Percentiles rank a stretch among this genome's conserved stretches.
These are phyloP conservation scores for Drepana arcuata DNA, from an alignment of 1,140 invertebrate genomes.

Conservation along the genomic window DNA sequence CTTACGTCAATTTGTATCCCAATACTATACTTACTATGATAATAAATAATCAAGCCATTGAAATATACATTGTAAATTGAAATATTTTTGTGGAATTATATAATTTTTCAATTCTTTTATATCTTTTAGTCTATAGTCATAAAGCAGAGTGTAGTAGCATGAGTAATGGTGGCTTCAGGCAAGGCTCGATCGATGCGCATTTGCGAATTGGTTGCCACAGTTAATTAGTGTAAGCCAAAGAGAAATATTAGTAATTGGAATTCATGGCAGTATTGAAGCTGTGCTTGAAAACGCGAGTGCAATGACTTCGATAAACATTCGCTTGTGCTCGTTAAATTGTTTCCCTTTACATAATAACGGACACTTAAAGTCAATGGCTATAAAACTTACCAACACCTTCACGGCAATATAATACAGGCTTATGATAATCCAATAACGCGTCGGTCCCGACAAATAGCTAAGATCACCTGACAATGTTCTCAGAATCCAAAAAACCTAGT, in stretches of 20 bases:
- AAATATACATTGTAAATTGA: no score
- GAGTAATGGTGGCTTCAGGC: constrained; percentile 56
- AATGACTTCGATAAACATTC: constrained; percentile 19
- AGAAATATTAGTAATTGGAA: constrained; percentile 55
- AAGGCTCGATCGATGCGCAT: constrained; percentile 39
- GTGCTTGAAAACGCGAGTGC: constrained; percentile 22
- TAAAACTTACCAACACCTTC: no score
- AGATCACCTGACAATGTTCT: constrained; percentile 57
- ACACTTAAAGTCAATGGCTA: no score
- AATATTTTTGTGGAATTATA: not conserved
- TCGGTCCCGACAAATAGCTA: constrained; percentile 41
- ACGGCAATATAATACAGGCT: no score
- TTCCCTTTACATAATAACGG: no score
- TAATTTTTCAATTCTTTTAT: constrained; percentile 4
- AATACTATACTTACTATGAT: no score
- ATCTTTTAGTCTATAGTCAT: constrained; percentile 9
- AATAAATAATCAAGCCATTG: no score
- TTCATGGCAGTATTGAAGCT: constrained; percentile 36
- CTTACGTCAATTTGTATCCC: no score
- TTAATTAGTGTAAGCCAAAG: constrained; percentile 52
- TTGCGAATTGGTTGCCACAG: constrained; percentile 47
- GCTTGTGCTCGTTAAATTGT: no score
- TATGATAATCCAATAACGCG: constrained; percentile 28
- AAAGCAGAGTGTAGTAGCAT: constrained; percentile 29
- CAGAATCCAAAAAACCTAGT: constrained; percentile 57